phyloP scores from a whole-genome alignment of 2,797 vertebrate genomes.

The Sebastes wilsoni region DNA sequence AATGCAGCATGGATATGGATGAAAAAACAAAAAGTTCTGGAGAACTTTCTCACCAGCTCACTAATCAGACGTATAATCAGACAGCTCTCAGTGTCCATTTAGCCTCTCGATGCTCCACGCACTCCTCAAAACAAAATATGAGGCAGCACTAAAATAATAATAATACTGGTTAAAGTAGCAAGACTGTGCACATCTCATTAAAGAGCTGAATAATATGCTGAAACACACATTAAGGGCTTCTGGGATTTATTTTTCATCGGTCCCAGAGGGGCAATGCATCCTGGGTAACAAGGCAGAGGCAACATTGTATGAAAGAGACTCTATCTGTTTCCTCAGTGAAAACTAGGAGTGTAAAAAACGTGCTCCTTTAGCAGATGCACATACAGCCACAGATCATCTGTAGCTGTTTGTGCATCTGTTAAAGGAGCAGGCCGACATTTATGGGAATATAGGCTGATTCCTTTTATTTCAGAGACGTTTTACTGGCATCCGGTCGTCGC shows the following conservation, averaged over 20 bases:
- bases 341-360: neutral
- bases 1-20: neutral
- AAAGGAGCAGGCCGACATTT: neutral
- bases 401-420: neutral
- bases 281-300: constrained; percentile 6
- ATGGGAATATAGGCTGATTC: neutral
- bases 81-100: neutral
- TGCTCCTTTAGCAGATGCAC: too few species aligned
- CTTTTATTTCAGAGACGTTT: neutral
- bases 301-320: neutral
- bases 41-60: neutral
- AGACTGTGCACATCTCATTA: neutral
- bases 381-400: too few species aligned
- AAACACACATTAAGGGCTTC: neutral
- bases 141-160: neutral
- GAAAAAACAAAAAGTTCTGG: neutral
- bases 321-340: neutral
- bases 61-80: neutral
- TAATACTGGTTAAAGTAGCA: neutral
- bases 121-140: neutral
- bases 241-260: neutral
- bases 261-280: constrained; percentile 3
- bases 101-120: neutral
- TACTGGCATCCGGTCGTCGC: too few species aligned
- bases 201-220: neutral